phyloP scores from a whole-genome alignment of 2,888 invertebrate genomes.

The Mactromeris polynyma region DNA sequence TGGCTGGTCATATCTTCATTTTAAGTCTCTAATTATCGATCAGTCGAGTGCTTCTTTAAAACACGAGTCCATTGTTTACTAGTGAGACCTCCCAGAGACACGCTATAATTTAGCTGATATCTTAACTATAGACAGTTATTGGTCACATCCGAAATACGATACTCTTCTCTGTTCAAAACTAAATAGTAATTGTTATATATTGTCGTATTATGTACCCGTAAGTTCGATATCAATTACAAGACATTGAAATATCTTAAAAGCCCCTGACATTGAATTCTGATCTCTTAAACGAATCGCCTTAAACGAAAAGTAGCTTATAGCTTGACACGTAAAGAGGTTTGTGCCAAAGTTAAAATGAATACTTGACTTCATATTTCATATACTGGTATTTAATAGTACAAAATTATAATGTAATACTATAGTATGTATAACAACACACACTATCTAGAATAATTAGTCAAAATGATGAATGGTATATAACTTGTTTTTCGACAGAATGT shows the following conservation, averaged over 20 bases:
- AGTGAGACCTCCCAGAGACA: conserved; percentile 50
- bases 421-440: background rate
- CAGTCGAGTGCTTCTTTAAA: conserved; percentile 31
- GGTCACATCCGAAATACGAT: conserved; percentile 51
- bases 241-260: conserved; percentile 38
- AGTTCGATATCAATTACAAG: conserved; percentile 46
- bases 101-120: conserved; percentile 43
- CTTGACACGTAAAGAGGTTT: background rate
- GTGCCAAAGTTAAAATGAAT: background rate
- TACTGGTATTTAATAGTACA: background rate
- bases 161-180: conserved; percentile 29
- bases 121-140: conserved; percentile 48
- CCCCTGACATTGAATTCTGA: conserved; percentile 35
- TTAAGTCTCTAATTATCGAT: conserved; percentile 55
- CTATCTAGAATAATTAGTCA: background rate
- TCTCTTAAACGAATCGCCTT: conserved; percentile 7
- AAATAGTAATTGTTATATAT: conserved; percentile 55
- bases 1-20: background rate
- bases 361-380: background rate
- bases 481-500: background rate
- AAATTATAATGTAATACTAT: background rate
- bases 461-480: background rate
- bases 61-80: conserved; percentile 44
- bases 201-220: conserved; percentile 41
- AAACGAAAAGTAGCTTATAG: background rate